A percentile compares a stretch with the other conserved stretches of the same genome.
These are phyloP conservation scores for Enhydra lutris DNA, from an alignment of 2,113 vertebrate genomes.

Conservation along the genomic window DNA sequence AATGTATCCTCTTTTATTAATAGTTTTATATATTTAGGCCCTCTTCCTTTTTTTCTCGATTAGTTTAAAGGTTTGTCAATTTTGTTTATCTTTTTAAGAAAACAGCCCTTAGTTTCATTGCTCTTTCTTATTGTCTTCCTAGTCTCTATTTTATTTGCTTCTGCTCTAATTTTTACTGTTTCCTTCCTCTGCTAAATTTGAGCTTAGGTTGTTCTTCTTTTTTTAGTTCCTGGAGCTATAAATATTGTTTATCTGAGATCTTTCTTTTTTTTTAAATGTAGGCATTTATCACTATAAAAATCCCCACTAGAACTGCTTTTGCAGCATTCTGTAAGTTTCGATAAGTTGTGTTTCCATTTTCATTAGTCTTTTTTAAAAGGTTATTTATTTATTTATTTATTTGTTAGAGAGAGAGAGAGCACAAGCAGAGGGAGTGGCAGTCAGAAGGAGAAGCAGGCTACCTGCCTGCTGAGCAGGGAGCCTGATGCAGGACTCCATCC, in stretches of 20 bases:
- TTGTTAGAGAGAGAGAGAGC: no score
- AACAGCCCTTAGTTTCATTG: not conserved
- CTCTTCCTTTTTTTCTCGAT: not conserved
- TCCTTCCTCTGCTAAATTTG: not conserved
- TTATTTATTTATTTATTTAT: no score
- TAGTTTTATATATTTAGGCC: not conserved
- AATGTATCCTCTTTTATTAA: not conserved
- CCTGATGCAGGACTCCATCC: no score
- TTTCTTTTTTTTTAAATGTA: not conserved
- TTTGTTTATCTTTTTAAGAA: not conserved
- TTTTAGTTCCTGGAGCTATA: not conserved
- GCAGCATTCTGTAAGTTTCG: not conserved
- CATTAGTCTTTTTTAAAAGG: not conserved
- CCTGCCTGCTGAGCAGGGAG: no score
- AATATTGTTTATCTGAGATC: not conserved
- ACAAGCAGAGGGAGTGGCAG: no score
- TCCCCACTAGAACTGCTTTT: not conserved
- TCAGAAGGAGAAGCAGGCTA: no score
- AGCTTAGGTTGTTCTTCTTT: not conserved
- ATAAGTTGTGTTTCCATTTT: not conserved
- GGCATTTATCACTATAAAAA: not conserved
- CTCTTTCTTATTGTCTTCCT: not conserved
- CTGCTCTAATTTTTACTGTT: not conserved
- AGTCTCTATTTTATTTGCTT: not conserved
- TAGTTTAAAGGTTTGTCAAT: not conserved